Percentiles rank a stretch among this genome's conserved stretches.
Conservation (phyloP, 2,888 invertebrate genomes). For the Crocallis elinguaria region DNA sequence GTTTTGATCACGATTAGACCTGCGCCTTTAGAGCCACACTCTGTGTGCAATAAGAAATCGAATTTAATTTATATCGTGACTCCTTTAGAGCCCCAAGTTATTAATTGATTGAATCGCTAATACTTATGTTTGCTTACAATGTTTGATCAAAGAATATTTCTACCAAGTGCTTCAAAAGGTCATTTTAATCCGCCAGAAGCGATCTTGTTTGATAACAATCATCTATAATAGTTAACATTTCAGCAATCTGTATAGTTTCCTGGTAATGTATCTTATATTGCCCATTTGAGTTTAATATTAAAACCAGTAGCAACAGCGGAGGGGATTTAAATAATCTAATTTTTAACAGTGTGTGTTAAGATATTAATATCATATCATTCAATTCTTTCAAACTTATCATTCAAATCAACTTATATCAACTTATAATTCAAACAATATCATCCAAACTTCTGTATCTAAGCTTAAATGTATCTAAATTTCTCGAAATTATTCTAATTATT, state of each 20-base stretch:
- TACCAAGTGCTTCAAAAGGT: not conserved
- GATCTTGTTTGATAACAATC: conserved; percentile 33
- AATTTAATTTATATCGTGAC: conserved; percentile 66
- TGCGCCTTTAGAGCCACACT: conserved; percentile 45
- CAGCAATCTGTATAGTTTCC: conserved; percentile 33
- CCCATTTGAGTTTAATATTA: conserved; percentile 39
- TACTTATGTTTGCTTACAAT: conserved; percentile 38
- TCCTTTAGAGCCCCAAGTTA: conserved; percentile 51
- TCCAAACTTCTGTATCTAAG: too few species aligned
- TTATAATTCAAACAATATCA: too few species aligned
- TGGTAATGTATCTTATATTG: conserved; percentile 37
- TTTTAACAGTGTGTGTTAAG: not conserved
- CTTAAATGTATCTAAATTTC: too few species aligned
- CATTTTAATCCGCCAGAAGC: conserved; percentile 23
- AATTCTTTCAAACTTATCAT: too few species aligned
- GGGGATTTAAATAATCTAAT: conserved; percentile 29
- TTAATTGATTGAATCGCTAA: conserved; percentile 65
- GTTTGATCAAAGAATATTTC: conserved; percentile 33
- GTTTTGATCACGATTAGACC: conserved; percentile 63
- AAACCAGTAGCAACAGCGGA: conserved; percentile 37
- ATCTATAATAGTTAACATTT: conserved; percentile 29
- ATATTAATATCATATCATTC: too few species aligned
- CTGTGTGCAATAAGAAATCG: conserved; percentile 57
- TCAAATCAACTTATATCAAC: too few species aligned
- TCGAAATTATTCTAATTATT: too few species aligned